These are phyloP conservation scores for Cydia amplana DNA, from an alignment of 1,140 invertebrate species.

Conservation along the genomic window DNA sequence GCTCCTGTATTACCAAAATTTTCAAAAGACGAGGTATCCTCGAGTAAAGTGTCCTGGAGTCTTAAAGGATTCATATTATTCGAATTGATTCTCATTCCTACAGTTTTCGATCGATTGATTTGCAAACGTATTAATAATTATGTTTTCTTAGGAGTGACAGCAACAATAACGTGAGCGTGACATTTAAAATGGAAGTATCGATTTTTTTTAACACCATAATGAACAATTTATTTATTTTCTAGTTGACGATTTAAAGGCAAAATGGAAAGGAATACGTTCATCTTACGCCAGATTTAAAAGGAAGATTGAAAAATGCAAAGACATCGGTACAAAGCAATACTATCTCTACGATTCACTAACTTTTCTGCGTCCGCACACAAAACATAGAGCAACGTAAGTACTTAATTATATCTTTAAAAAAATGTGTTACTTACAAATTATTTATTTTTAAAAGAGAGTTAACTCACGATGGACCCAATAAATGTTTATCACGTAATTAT, in stretches of 20 bases:
- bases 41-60: too few relatives aligned
- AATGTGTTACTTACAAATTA: too few relatives aligned
- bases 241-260: slow-evolving; percentile 49
- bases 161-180: not conserved
- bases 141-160: not conserved
- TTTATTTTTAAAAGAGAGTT: too few relatives aligned
- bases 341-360: slow-evolving; percentile 44
- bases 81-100: too few relatives aligned
- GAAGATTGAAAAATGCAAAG: slow-evolving; percentile 36
- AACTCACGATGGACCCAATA: too few relatives aligned
- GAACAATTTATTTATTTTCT: slow-evolving; percentile 32
- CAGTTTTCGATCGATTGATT: too few relatives aligned
- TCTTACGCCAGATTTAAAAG: slow-evolving; percentile 48
- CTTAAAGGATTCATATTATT: too few relatives aligned
- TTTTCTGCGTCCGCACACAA: slow-evolving; percentile 48
- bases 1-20: too few relatives aligned
- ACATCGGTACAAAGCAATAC: slow-evolving; percentile 41
- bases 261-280: slow-evolving; percentile 52
- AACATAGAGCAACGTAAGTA: not conserved
- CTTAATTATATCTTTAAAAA: not conserved
- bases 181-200: not conserved
- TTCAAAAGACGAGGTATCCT: too few relatives aligned
- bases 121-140: too few relatives aligned
- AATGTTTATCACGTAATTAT: too few relatives aligned
- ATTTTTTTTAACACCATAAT: not conserved